A percentile compares a stretch with the other conserved stretches of the same genome.
These are phyloP conservation scores for Chlorodrepanis virens DNA, from an alignment of 2,113 vertebrate species.

Conservation along the genomic window DNA sequence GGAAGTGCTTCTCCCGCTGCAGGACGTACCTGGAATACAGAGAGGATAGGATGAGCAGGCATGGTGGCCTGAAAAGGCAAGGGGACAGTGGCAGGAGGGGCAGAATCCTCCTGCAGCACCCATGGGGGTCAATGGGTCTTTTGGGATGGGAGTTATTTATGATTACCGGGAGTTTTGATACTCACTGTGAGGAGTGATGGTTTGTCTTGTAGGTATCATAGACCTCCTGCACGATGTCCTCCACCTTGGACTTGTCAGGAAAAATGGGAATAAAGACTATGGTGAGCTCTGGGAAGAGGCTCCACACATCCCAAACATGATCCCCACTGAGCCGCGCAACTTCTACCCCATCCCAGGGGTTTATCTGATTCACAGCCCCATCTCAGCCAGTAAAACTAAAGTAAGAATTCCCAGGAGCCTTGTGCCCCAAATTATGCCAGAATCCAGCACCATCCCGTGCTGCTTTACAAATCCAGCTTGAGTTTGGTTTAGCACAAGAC, in stretches of 20 bases:
- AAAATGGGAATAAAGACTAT: background rate
- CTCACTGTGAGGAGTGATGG: constrained; percentile 82
- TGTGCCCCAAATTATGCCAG: background rate
- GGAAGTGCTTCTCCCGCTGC: constrained; percentile 90
- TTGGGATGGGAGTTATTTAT: background rate
- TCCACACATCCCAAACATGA: fast-evolving
- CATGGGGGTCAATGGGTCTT: fast-evolving
- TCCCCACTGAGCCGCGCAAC: fast-evolving
- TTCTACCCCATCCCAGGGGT: background rate
- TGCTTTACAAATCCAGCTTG: background rate
- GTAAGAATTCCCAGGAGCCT: background rate
- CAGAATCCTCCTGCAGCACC: background rate
- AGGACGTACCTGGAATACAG: constrained; percentile 79
- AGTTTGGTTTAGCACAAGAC: background rate
- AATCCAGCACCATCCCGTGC: background rate
- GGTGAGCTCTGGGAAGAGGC: background rate
- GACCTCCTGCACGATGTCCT: constrained; percentile 85
- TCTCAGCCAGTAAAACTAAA: background rate
- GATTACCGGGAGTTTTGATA: background rate
- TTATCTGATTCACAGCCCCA: fast-evolving
- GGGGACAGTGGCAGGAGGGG: background rate
- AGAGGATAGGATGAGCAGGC: background rate
- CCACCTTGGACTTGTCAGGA: constrained; percentile 83
- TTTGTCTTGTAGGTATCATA: constrained; percentile 83
- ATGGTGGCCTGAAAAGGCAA: background rate